Conservation (phyloP, 2,888 invertebrate species). For the Rhaphigaster nebulosa region DNA sequence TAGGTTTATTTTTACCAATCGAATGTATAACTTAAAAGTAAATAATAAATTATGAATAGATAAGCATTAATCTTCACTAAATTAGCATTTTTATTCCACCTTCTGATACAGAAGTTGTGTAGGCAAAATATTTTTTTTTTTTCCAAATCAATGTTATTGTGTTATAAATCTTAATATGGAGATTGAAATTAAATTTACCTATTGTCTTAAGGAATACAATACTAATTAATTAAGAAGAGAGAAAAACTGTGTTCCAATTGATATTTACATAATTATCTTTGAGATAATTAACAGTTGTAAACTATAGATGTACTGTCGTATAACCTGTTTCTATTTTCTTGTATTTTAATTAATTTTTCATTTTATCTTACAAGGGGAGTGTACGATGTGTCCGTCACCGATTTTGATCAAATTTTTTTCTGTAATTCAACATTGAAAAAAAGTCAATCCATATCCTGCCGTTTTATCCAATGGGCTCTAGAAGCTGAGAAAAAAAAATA, state of each 20-base stretch:
- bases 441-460: too few species aligned
- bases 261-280: not conserved
- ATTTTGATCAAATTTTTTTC: too few species aligned
- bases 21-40: not conserved
- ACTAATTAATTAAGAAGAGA: not conserved
- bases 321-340: not conserved
- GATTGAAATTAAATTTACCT: not conserved
- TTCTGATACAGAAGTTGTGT: conserved; percentile 16
- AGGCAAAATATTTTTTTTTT: not conserved
- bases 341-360: not conserved
- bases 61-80: not conserved
- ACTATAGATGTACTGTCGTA: too few species aligned
- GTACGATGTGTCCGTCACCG: too few species aligned
- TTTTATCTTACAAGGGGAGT: not conserved
- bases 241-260: not conserved
- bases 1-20: not conserved
- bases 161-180: not conserved
- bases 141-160: not conserved
- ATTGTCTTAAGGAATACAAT: not conserved
- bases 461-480: too few species aligned
- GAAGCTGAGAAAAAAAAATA: too few species aligned
- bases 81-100: not conserved
- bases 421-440: too few species aligned
- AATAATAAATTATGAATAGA: not conserved
- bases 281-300: too few species aligned